Conservation (phyloP, 2,888 invertebrate genomes). For the Molorchus minor region DNA sequence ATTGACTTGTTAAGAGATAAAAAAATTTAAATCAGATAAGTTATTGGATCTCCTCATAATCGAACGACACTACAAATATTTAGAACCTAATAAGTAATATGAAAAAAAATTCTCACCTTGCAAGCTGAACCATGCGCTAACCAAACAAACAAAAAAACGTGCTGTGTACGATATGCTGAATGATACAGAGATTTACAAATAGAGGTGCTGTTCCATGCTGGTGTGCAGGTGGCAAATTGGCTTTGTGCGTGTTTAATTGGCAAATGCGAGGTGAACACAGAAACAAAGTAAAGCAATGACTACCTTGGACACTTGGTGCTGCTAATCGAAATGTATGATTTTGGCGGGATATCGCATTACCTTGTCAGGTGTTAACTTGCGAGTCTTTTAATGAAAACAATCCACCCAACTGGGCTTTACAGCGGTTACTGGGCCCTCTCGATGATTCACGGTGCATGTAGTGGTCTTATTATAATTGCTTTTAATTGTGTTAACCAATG, state of each 20-base stretch:
- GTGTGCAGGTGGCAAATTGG: slow-evolving; percentile 33
- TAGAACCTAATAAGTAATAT: background rate
- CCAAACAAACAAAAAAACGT: slow-evolving; percentile 27
- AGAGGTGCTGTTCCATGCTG: slow-evolving; percentile 38
- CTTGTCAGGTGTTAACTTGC: slow-evolving; percentile 9
- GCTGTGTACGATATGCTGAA: slow-evolving; percentile 21
- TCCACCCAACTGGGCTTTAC: background rate
- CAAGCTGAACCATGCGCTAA: slow-evolving; percentile 25
- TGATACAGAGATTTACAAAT: slow-evolving; percentile 14
- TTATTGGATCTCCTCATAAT: background rate
- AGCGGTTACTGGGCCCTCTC: slow-evolving; percentile 20
- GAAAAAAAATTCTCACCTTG: slow-evolving; percentile 31
- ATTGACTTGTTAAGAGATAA: too few relatives aligned
- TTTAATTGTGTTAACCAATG: slow-evolving; percentile 36
- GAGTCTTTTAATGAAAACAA: slow-evolving; percentile 7
- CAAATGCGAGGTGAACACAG: slow-evolving; percentile 2
- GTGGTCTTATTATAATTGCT: slow-evolving; percentile 25
- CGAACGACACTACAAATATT: background rate
- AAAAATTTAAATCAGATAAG: slow-evolving; percentile 6
- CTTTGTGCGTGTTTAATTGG: slow-evolving; percentile 31
- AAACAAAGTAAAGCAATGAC: slow-evolving; percentile 6
- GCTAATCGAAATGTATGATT: background rate
- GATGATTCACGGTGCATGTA: slow-evolving; percentile 31
- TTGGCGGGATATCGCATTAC: background rate
- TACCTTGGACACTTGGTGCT: slow-evolving; percentile 11